Evolutionary conservation across 2,113 vertebrate genomes (phyloP), one percentile per base, ranked within the genome.

Genomic region (Pseudorectes ferrugineus): DNA sequence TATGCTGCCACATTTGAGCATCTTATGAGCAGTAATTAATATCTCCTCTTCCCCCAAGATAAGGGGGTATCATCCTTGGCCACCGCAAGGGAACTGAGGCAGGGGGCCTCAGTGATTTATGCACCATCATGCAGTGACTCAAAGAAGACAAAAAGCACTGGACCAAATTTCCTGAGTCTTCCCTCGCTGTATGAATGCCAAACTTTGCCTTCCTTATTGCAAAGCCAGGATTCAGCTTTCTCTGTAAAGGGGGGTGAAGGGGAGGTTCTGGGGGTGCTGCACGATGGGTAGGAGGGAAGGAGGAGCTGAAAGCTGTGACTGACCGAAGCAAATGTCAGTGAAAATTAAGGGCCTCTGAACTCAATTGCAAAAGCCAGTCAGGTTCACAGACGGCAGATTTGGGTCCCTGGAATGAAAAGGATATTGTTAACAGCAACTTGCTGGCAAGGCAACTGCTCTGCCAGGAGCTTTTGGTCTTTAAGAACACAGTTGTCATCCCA

Each of bases 371-470:
- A 93, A 95, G 75, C 75, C 79, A 55, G 75, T 88, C 95, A 94
- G 93, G 88, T 96, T 96, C 3, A 3, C 88, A 88, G 92, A 52
- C 57, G 0, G 82, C 92, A 77, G 75, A 81, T 94, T 84, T 88
- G 72, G 82, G 82, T 45, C 85, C 68, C 73, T 59, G 83, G 82
- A 96, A 97, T 92, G 67, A 94, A 95, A 95, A 96, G 93, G 90
- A 93, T 93, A 96, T 95, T 96, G 93, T 97, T 96, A 96, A 77
- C 68, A 94, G 90, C 76, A 73, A 93, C 51, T 92, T 86, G 83
- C 93, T 95, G 95, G 93, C 92, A 74, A 63, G 88, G 68, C 94
- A 96, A 96, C 88, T 94, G 95, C 85, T 84, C 92, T 95, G 96
- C 92, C 93, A 80, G 52, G 90, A 95, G 85, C 90, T 95, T 90